These are phyloP conservation scores for Itoplectis maculator DNA, from an alignment of 2,888 invertebrate species.

Conservation along the genomic window DNA sequence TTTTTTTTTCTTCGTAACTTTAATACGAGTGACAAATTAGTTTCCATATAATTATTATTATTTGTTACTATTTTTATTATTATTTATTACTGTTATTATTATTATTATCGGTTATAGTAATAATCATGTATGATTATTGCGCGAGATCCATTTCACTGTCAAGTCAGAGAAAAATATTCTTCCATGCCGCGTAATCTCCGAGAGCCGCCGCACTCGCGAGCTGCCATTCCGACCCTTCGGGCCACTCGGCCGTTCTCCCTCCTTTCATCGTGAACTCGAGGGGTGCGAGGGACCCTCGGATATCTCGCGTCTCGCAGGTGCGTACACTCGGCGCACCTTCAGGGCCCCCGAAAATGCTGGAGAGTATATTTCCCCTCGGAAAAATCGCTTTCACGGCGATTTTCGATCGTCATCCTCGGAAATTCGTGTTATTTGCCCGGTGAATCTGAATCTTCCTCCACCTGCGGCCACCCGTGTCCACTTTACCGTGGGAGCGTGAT, in stretches of 20 bases:
- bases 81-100: too few species aligned
- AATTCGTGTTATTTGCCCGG: constrained; percentile 13
- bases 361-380: too few species aligned
- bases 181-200: background rate
- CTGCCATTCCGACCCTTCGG: background rate
- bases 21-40: too few species aligned
- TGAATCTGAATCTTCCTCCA: background rate
- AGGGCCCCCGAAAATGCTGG: background rate
- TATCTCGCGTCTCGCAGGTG: constrained; percentile 6
- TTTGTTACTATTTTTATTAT: too few species aligned
- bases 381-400: background rate
- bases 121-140: too few species aligned
- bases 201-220: background rate
- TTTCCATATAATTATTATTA: too few species aligned
- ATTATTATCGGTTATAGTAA: too few species aligned
- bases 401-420: background rate
- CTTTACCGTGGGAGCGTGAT: constrained; percentile 47
- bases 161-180: background rate
- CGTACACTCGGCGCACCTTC: background rate
- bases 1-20: too few species aligned
- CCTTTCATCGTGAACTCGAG: background rate
- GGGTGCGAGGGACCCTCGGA: constrained; percentile 12
- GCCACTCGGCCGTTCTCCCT: background rate
- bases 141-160: too few species aligned
- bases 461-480: background rate